These are phyloP conservation scores for Leptopilina clavipes DNA, from an alignment of 1,140 invertebrate species.

Conservation along the genomic window DNA sequence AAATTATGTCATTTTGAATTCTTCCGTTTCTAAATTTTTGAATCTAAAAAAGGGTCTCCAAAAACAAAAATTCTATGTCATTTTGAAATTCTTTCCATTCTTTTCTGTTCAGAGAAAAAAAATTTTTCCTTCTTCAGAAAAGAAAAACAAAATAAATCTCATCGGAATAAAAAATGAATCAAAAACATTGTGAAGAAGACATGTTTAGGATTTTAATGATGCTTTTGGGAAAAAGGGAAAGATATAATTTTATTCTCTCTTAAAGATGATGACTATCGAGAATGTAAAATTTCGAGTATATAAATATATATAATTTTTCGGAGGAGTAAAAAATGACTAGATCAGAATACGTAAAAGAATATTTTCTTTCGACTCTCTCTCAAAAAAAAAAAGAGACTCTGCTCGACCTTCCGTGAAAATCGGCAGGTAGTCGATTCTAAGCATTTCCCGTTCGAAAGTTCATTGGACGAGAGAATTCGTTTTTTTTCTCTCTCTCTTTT, in stretches of 20 bases:
- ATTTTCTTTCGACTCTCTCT: background rate
- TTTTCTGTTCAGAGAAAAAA: too few relatives aligned
- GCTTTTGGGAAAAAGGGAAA: background rate
- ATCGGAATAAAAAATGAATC: too few relatives aligned
- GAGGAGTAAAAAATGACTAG: background rate
- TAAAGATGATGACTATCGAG: constrained; percentile 19
- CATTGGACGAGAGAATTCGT: constrained; percentile 45
- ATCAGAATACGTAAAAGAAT: constrained; percentile 13
- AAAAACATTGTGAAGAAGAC: too few relatives aligned
- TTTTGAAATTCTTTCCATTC: too few relatives aligned
- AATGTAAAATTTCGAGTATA: background rate
- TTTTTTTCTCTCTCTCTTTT: constrained; percentile 38
- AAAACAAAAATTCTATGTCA: too few relatives aligned
- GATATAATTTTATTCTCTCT: background rate
- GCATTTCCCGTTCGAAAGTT: constrained; percentile 48
- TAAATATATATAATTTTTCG: too few relatives aligned
- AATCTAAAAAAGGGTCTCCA: too few relatives aligned
- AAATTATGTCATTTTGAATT: too few relatives aligned
- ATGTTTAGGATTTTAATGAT: too few relatives aligned
- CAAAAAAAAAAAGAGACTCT: background rate
- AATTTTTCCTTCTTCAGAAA: too few relatives aligned
- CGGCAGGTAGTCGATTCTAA: constrained; percentile 52
- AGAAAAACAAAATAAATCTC: too few relatives aligned
- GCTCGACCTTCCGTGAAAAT: constrained; percentile 46
- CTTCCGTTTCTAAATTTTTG: too few relatives aligned